These are phyloP conservation scores for Dipodomys spectabilis DNA, from an alignment of 2,113 vertebrate genomes.

Conservation along the genomic window DNA sequence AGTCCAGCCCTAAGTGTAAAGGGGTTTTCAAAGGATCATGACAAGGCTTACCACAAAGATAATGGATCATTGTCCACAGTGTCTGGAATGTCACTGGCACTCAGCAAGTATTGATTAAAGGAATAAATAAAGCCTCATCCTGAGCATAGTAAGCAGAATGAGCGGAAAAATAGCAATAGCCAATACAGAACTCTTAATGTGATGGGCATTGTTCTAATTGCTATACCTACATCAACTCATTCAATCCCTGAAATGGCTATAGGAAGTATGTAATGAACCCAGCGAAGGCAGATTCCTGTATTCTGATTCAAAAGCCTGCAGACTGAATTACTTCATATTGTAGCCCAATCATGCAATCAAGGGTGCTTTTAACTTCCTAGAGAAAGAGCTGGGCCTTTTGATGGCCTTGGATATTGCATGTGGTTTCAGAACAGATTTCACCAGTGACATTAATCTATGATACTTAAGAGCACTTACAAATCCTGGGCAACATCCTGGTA, in stretches of 20 bases:
- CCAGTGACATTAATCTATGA: constrained; percentile 4
- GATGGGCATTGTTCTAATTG: background rate
- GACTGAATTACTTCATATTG: background rate
- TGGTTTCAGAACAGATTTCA: constrained; percentile 6
- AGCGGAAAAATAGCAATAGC: constrained; percentile 43
- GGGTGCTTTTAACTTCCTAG: background rate
- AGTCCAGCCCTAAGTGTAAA: background rate
- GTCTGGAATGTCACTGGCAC: constrained; percentile 9
- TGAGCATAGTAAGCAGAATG: constrained; percentile 22
- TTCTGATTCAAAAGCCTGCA: background rate
- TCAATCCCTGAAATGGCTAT: background rate
- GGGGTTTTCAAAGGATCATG: background rate
- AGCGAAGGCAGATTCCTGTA: background rate
- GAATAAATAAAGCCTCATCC: constrained; percentile 46
- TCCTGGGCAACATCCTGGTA: constrained; percentile 2
- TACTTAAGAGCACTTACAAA: constrained; percentile 22
- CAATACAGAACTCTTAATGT: background rate
- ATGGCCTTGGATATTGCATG: background rate
- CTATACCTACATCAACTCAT: constrained; percentile 34
- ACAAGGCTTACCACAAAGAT: constrained; percentile 28
- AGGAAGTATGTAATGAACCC: background rate
- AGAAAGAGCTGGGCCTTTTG: background rate
- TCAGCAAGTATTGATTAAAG: constrained; percentile 54
- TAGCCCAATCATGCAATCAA: background rate
- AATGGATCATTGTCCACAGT: background rate